phyloP scores from a whole-genome alignment of 2,113 vertebrate species.

The Pontoporia blainvillei region DNA sequence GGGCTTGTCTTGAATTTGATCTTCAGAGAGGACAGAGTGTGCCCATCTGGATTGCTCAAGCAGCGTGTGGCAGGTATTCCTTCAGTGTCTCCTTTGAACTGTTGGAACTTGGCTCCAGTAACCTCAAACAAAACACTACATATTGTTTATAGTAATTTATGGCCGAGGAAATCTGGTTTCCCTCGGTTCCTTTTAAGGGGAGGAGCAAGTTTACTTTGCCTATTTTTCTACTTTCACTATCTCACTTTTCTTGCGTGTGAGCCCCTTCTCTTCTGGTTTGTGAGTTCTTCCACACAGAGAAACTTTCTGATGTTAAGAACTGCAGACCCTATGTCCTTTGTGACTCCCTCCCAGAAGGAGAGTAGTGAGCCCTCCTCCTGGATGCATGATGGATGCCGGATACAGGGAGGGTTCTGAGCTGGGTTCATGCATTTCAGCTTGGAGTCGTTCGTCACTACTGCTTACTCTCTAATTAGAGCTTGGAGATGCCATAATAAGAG shows the following conservation, averaged over 20 bases:
- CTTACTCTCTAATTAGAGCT: not conserved
- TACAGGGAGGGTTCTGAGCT: not conserved
- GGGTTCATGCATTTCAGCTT: not conserved
- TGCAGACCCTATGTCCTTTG: not conserved
- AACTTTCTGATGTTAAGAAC: not conserved
- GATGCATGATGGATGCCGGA: not conserved
- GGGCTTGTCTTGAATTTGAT: constrained; percentile 4
- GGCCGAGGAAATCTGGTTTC: constrained; percentile 48
- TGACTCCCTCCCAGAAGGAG: not conserved
- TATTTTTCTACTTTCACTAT: not conserved
- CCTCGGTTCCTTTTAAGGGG: not conserved
- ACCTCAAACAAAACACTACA: constrained; percentile 38
- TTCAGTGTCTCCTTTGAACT: constrained; percentile 48
- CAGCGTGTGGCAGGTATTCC: not conserved
- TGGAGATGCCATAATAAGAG: not conserved
- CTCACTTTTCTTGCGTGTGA: not conserved
- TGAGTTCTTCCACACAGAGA: constrained; percentile 6
- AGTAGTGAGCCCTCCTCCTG: not conserved
- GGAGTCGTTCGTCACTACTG: not conserved
- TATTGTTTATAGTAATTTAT: constrained; percentile 55
- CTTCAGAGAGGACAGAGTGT: constrained; percentile 49
- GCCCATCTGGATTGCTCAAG: not conserved
- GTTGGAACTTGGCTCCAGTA: constrained; percentile 36
- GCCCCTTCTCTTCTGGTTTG: not conserved
- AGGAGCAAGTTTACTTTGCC: not conserved